These are phyloP conservation scores for Melanotaenia parkinsoni DNA, from an alignment of 2,797 vertebrate species.

Conservation along the genomic window DNA sequence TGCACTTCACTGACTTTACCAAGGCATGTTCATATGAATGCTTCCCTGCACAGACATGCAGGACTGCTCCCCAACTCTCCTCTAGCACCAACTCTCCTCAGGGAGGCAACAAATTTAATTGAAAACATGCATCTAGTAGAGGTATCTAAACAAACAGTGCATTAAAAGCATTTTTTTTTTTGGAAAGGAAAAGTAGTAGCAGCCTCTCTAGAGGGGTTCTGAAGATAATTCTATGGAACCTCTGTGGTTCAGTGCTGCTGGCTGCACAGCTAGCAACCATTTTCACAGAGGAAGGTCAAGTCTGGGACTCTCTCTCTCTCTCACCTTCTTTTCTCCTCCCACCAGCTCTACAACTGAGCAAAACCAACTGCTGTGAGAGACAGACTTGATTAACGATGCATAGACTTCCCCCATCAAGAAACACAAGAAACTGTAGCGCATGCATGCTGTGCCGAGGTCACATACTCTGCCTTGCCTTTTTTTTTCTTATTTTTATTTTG, in stretches of 20 bases:
- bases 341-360: slow-evolving; percentile 45
- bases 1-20: slow-evolving; percentile 73
- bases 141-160: slow-evolving; percentile 66
- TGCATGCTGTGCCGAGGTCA: slow-evolving; percentile 69
- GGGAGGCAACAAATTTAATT: slow-evolving; percentile 58
- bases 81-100: slow-evolving; percentile 44
- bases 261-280: slow-evolving; percentile 45
- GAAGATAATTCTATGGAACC: slow-evolving; percentile 63
- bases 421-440: slow-evolving; percentile 66
- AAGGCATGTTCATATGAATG: slow-evolving; percentile 67
- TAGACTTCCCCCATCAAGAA: slow-evolving; percentile 68
- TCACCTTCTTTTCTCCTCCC: slow-evolving; percentile 33
- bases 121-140: slow-evolving; percentile 55
- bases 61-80: slow-evolving; percentile 42
- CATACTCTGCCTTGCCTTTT: slow-evolving; percentile 39
- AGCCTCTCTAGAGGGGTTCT: slow-evolving; percentile 39
- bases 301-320: slow-evolving; percentile 57
- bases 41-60: slow-evolving; percentile 62
- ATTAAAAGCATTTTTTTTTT: slow-evolving; percentile 58
- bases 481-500: neutral
- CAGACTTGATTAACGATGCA: slow-evolving; percentile 81
- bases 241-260: slow-evolving; percentile 37
- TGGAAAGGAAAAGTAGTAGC: slow-evolving; percentile 58
- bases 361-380: slow-evolving; percentile 74
- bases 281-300: slow-evolving; percentile 72